phyloP scores from a whole-genome alignment of 1,140 invertebrate genomes.

The Ladona fulva region DNA sequence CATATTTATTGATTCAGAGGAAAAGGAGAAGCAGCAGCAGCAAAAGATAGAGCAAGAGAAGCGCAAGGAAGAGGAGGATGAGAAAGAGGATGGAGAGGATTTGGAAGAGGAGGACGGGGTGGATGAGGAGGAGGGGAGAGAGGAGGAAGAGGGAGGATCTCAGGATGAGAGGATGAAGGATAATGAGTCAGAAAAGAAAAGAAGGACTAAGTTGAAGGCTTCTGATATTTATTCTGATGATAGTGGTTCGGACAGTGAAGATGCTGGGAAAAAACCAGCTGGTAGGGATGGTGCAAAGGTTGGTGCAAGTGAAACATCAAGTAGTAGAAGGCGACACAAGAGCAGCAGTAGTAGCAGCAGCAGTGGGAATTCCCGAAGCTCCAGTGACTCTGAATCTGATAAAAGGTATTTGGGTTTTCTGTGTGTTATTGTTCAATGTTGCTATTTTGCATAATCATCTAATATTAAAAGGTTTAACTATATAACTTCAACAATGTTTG shows the following conservation, averaged over 20 bases:
- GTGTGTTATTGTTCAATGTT: too few relatives aligned
- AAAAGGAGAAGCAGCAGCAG: conserved; percentile 47
- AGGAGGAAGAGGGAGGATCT: conserved; percentile 33
- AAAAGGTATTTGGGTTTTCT: conserved; percentile 35
- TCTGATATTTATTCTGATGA: conserved; percentile 95
- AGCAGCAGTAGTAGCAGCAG: conserved; percentile 25
- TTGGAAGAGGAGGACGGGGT: conserved; percentile 46
- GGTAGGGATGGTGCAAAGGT: conserved; percentile 22
- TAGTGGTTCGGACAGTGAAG: conserved; percentile 60
- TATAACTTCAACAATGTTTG: too few relatives aligned
- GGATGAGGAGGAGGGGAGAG: conserved; percentile 33
- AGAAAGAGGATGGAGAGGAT: conserved; percentile 35
- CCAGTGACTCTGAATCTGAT: conserved; percentile 43
- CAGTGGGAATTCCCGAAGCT: conserved; percentile 27
- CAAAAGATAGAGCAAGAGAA: conserved; percentile 44
- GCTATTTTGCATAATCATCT: too few relatives aligned
- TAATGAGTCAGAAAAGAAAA: conserved; percentile 26
- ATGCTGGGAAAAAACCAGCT: conserved; percentile 27
- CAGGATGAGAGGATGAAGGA: conserved; percentile 47
- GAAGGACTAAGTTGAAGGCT: conserved; percentile 65
- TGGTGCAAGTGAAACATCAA: conserved; percentile 26
- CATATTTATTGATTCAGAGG: conserved; percentile 37
- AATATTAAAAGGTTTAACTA: too few relatives aligned
- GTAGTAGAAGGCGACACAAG: conserved; percentile 16
- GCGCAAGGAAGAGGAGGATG: conserved; percentile 37